Evolutionary conservation across 1,140 invertebrate genomes (phyloP), one percentile per base, ranked within the genome.

Genomic region (Cydia amplana): DNA sequence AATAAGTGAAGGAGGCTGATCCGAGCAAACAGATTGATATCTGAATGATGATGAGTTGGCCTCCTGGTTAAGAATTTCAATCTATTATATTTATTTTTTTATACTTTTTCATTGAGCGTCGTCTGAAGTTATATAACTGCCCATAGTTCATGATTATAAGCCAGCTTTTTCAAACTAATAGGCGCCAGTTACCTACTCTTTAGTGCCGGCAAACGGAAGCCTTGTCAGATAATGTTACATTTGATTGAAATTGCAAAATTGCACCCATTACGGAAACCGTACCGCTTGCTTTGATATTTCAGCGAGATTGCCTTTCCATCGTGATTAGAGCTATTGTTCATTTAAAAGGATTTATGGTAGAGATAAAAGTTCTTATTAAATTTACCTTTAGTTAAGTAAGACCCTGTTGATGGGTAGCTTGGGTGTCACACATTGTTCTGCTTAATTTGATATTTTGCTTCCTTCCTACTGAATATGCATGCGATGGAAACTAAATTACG

Each of bases 211-310:
- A 74, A 32, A 63, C 9, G 32, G n/a, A 32, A 72, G 75, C 63
- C 51, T 74, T 73, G 75, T 60, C 18, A 76, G 74, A 80, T 78
- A 81, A 76, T 77, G 73, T 78, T 78, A 78, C 75, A 75, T 80
- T 83, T 83, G 79, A 83, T 83, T 79, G 78, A 83, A 81, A 83
- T 81, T 72, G 78, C 77, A 73, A 81, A 82, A 81, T 81, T 81
- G 78, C 77, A 60, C 63, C 72, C 72, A 82, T 80, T 78, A 77
- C 70, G 65, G 76, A 74, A 78, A 67, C 77, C 76, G 63, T 76
- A 74, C 55, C 76, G 76, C 79, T 78, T 77, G 79, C 65, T 70
- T 70, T 70, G 65, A 70, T 70, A 70, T 70, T 70, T 70, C 65
- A 70, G 65, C 65, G 28, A 70, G 65, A 70, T 70, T 70, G 65